These are phyloP conservation scores for Zonitis immaculata DNA, from an alignment of 2,888 invertebrate genomes.

Conservation along the genomic window DNA sequence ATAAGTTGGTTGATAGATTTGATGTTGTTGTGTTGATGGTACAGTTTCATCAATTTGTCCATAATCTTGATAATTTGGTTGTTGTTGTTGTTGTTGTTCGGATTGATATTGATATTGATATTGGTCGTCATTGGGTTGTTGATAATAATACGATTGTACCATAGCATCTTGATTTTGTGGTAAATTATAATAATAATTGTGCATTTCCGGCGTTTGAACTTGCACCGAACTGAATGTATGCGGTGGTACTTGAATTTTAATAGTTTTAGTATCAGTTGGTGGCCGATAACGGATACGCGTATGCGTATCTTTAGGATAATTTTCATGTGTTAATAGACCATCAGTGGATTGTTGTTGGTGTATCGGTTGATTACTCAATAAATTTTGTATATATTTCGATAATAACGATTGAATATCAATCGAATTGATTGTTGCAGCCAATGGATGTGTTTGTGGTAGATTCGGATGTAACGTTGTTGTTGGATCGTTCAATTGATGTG, in stretches of 20 bases:
- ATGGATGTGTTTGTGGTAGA: slow-evolving; percentile 54
- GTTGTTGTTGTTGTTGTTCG: slow-evolving; percentile 8
- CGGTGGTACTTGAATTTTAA: slow-evolving; percentile 21
- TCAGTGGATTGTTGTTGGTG: slow-evolving; percentile 28
- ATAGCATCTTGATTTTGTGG: not conserved
- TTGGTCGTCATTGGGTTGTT: slow-evolving; percentile 3
- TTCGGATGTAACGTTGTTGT: slow-evolving; percentile 54
- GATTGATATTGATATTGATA: slow-evolving; percentile 12
- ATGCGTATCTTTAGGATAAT: slow-evolving; percentile 56
- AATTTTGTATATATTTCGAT: slow-evolving; percentile 46
- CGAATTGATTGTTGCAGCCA: slow-evolving; percentile 53
- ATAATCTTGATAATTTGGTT: slow-evolving; percentile 15
- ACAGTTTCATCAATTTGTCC: not conserved
- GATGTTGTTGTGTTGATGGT: slow-evolving; percentile 8
- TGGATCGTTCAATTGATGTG: slow-evolving; percentile 54
- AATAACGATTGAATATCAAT: slow-evolving; percentile 56
- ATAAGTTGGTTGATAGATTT: slow-evolving; percentile 3
- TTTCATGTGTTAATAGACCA: slow-evolving; percentile 51
- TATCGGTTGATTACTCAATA: slow-evolving; percentile 6
- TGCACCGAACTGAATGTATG: slow-evolving; percentile 20
- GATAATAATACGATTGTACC: slow-evolving; percentile 15
- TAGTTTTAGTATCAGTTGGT: slow-evolving; percentile 11
- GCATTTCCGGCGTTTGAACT: slow-evolving; percentile 24
- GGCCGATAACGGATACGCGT: slow-evolving; percentile 53
- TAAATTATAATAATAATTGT: slow-evolving; percentile 10